Evolutionary conservation across 2,888 invertebrate genomes (phyloP), one percentile per base, ranked within the genome.

Genomic region (Drosophila kambysellisi): DNA sequence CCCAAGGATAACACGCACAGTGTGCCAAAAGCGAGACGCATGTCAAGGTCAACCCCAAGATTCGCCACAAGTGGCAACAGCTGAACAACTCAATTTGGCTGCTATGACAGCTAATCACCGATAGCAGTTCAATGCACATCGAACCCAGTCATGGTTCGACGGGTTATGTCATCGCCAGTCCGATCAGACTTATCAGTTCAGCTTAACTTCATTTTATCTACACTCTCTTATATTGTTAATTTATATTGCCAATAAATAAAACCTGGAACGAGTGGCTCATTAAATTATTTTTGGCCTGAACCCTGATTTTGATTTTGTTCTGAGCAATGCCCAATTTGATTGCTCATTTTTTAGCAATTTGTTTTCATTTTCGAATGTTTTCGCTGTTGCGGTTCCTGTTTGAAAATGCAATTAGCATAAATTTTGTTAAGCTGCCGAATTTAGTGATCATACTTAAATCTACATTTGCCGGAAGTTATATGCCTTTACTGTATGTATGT

Each of bases 1-100:
- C 51, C 50, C 91, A 88, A 88, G 88, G 88, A 91, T 85, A 82
- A 80, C 76, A 85, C 74, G 69, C 63, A 67, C 60, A 64, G 72
- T 70, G 78, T 89, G 88, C 91, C 91, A 88, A 87, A 81, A 73
- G 73, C 59, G 68, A 58, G 61, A 48, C 87, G 56, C 70, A 63
- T 70, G 83, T 73, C 70, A 83, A 79, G 68, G 83, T 74, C 82
- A 73, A 60, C 82, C 41, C 46, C 82, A 70, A 66, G 68, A 78
- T 62, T 72, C 53, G 79, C 82, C 78, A 53, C 78, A 62, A 68
- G 72, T 62, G 63, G 82, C 82, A 43, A 41, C 57, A 48, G 30
- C 12, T 35, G 54, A 76, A 53, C 66, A 61, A 57, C 80, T 76
- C 46, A 67, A 79, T 67, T 75, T 78, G 79, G 51, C 25, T 39